Base-by-base conservation (phyloP, 2,113 vertebrate genomes). In the Periophthalmus modestus region DNA sequence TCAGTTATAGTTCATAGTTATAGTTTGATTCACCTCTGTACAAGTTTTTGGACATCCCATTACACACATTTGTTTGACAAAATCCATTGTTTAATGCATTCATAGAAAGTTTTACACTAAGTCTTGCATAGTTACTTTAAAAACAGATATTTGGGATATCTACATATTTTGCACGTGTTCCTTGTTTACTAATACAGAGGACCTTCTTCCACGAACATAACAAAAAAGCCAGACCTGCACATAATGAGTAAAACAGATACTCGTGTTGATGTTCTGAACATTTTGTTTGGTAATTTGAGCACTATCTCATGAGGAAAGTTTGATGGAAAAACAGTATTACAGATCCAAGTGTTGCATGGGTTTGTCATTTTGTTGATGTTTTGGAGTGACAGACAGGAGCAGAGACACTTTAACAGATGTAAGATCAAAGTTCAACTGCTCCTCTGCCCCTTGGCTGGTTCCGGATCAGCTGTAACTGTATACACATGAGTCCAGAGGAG, bases 391-490 rank as follows among this genome's bases (percentile, higher is more conserved):
- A 24, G 70, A 73, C 55, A n/a, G 21, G 57, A 11, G 52, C 54
- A 73, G 12, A 72, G 21, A 78, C 36, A 71, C 39, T 15, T 76
- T 57, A 79, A 76, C 79, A 80, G 39, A 78, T 68, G 72, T 71
- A 65, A 77, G 69, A 70, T 81, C 74, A 84, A 39, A 73, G 75
- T 83, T 78, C 16, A 23, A 36, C 50, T 47, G 55, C 47, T 24
- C 52, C 71, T 74, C 58, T 54, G 59, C 61, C 72, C 71, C 70
- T 66, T 65, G 62, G 73, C 36, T 48, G 69, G 75, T 80, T 72
- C 70, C 70, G 75, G 80, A 82, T 88, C 84, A 82, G 28, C 67
- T 57, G 78, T 33, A 62, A 48, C 34, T 46, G 34, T 83, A 81
- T 68, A 71, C 58, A 66, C 58, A 24, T 68, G 69, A 69, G 28